Evolutionary conservation across 2,797 vertebrate species (phyloP).

Genomic region (Moxostoma hubbsi): DNA sequence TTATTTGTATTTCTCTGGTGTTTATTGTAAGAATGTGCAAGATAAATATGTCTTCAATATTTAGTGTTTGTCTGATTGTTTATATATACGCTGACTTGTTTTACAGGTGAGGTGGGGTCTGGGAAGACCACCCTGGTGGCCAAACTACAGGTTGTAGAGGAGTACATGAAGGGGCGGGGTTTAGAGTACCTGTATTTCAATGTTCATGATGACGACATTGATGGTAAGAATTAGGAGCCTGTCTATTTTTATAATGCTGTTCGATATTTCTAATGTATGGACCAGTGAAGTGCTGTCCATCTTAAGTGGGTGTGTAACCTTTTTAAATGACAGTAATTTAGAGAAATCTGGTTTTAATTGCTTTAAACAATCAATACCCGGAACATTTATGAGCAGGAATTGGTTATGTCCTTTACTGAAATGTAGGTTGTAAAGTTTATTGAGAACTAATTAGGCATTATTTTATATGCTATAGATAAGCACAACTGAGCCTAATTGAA

Average conservation of each 20-base stretch:
- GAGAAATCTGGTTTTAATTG: no score
- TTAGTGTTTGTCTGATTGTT: neutral
- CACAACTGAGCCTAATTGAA: neutral
- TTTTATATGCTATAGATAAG: neutral
- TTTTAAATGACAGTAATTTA: no score
- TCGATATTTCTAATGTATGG: no score
- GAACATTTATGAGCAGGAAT: no score
- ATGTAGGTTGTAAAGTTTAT: neutral
- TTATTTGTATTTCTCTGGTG: neutral
- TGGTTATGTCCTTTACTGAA: neutral
- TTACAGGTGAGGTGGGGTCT: conserved; percentile 94
- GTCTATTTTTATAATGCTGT: neutral
- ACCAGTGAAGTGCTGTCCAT: no score
- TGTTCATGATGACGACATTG: conserved; percentile 96
- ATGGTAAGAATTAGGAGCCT: conserved; percentile 80
- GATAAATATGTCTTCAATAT: no score
- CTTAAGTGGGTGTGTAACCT: no score
- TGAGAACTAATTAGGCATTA: neutral
- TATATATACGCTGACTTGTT: conserved; percentile 13
- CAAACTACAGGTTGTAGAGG: conserved; percentile 93
- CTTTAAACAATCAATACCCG: no score
- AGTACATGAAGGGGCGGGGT: conserved; percentile 97
- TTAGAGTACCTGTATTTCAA: conserved; percentile 97
- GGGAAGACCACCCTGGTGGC: conserved; percentile 98
- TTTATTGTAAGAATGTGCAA: neutral